phyloP scores from a whole-genome alignment of 2,797 vertebrate species.

The Lepilemur ruficaudatus region DNA sequence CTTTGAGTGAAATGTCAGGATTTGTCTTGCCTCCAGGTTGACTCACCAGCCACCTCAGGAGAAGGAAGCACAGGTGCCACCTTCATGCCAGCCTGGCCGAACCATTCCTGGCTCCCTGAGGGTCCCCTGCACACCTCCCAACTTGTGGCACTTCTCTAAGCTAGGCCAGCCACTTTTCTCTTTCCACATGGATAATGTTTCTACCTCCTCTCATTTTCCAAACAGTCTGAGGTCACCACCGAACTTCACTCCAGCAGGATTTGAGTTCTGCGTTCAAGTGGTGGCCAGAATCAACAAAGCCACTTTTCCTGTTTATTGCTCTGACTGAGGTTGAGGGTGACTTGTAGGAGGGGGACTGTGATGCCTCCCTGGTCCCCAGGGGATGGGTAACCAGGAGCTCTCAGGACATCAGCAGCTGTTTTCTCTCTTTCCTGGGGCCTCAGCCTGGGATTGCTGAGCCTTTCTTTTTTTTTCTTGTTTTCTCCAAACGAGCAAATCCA shows the following conservation, averaged over 20 bases:
- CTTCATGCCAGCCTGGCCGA: background rate
- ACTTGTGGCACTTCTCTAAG: background rate
- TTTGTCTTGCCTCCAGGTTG: background rate
- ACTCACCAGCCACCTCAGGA: background rate
- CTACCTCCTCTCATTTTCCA: background rate
- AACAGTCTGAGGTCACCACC: background rate
- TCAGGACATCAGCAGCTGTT: background rate
- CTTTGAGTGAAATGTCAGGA: background rate
- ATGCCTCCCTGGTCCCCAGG: background rate
- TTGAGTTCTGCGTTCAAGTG: background rate
- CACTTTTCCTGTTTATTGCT: background rate
- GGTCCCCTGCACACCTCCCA: background rate
- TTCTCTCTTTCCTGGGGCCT: background rate
- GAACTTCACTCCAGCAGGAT: background rate
- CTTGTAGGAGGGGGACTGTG: background rate
- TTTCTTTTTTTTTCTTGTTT: background rate
- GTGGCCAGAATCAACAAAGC: background rate
- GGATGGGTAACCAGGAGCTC: background rate
- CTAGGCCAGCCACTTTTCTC: background rate
- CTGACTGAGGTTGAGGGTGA: background rate
- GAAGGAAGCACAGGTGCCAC: background rate
- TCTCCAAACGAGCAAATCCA: background rate
- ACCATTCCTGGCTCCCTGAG: background rate
- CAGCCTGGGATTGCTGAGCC: background rate
- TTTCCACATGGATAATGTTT: background rate